Conservation (phyloP, 2,113 vertebrate genomes). For the Leucopternis melanops region DNA sequence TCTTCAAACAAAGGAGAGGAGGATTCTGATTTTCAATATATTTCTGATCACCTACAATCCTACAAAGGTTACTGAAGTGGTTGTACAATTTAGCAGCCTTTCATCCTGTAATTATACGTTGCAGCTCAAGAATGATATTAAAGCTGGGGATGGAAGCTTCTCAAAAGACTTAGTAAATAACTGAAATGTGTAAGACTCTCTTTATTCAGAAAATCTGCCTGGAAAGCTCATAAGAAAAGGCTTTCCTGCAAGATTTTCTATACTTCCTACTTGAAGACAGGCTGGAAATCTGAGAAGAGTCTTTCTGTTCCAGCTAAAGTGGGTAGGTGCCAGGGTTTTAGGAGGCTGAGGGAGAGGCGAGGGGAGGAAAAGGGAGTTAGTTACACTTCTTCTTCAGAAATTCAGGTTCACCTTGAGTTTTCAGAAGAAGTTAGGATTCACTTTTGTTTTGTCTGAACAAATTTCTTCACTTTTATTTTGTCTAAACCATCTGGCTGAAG, state of each 20-base stretch:
- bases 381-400: background rate
- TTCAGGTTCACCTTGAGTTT: background rate
- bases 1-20: background rate
- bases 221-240: constrained; percentile 54
- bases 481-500: constrained; percentile 7
- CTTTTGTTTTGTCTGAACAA: constrained; percentile 32
- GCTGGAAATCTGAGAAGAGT: constrained; percentile 49
- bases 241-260: constrained; percentile 57
- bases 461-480: constrained; percentile 18
- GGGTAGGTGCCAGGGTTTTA: constrained; percentile 30
- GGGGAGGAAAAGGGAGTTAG: background rate
- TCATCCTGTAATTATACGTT: background rate
- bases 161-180: background rate
- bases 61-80: background rate
- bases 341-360: background rate
- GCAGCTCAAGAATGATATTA: background rate
- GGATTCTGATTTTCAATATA: background rate
- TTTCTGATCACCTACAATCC: background rate
- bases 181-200: background rate
- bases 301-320: constrained; percentile 23
- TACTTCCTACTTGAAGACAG: constrained; percentile 38
- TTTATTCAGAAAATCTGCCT: constrained; percentile 52
- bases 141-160: background rate
- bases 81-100: background rate
- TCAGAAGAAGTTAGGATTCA: background rate